phyloP scores from a whole-genome alignment of 2,113 vertebrate species.

The Anarrhichthys ocellatus region DNA sequence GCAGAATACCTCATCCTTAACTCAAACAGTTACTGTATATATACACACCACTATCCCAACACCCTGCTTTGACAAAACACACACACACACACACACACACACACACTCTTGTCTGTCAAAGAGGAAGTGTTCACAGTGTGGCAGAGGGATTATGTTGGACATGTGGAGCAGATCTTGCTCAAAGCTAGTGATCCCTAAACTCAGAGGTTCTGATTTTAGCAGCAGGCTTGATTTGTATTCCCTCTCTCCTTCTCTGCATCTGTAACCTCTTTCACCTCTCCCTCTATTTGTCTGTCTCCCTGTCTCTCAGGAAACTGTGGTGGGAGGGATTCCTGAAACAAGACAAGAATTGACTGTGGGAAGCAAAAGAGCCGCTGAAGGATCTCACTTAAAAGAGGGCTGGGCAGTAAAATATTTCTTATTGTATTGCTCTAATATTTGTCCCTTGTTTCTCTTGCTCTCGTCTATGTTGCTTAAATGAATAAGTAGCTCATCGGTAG shows the following conservation, averaged over 20 bases:
- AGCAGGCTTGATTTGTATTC: constrained; percentile 54
- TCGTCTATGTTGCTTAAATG: background rate
- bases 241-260: constrained; percentile 12
- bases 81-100: constrained; percentile 6
- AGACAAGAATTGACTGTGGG: constrained; percentile 12
- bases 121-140: constrained; percentile 50
- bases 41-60: constrained; percentile 8
- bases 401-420: constrained; percentile 9
- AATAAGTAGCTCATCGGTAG: background rate
- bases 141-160: constrained; percentile 65
- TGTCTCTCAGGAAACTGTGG: constrained; percentile 3
- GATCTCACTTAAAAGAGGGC: constrained; percentile 19
- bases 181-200: constrained; percentile 58
- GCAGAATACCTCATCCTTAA: constrained; percentile 39
- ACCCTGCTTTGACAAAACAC: constrained; percentile 17
- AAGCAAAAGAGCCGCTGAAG: constrained; percentile 9
- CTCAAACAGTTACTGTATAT: constrained; percentile 22
- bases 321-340: constrained; percentile 15
- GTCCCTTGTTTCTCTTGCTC: background rate
- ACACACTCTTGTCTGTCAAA: constrained; percentile 29
- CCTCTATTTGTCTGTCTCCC: constrained; percentile 24
- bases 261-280: constrained; percentile 41
- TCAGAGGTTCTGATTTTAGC: constrained; percentile 55
- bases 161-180: constrained; percentile 66
- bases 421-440: constrained; percentile 18